Evolutionary conservation across 2,113 vertebrate genomes (phyloP), one percentile per base, ranked within the genome.

Genomic region (Rhabdomys dilectus): DNA sequence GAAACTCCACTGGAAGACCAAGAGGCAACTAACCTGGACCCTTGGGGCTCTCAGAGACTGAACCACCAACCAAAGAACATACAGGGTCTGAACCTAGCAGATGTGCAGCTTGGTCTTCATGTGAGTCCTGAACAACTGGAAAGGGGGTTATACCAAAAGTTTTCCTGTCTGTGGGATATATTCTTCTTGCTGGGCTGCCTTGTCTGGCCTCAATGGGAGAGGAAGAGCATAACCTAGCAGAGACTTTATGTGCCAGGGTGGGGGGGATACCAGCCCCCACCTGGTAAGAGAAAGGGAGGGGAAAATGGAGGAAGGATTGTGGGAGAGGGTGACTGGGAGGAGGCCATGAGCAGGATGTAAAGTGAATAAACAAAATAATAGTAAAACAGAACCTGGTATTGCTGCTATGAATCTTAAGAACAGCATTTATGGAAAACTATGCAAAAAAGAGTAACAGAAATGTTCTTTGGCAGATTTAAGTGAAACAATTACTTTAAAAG

Each of bases 381-480:
- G 26, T 21, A 78, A 62, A 62, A 13, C 31, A 86, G 76, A 95
- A 78, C 88, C 22, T 75, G 34, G 53, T 72, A 70, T 1, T 82
- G 80, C 24, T 86, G 34, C 36, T 76, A 13, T 76, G 31, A 56
- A n/a, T 75, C 24, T n/a, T 86, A 68, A 86, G 84, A 93, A 13
- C 13, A n/a, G 3, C 13, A 58, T 70, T 91, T 51, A 58, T 31
- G 68, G 56, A 29, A 73, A 95, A 77, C 9, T 11, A 72, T 93
- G 39, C 39, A 6, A 87, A 93, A 88, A 87, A 68, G 64, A 95
- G 22, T 17, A 91, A 81, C 24, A 21, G 34, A 89, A 91, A 58
- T 1, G 21, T 91, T 90, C 5, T 68, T 39, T 77, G 77, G 34
- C 24, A 91, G 80, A 94, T 56, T 92, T 77, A 95, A 81, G 91